Evolutionary conservation across 2,113 vertebrate genomes (phyloP), one percentile per base, ranked within the genome.

Genomic region (Aleadryas rufinucha): DNA sequence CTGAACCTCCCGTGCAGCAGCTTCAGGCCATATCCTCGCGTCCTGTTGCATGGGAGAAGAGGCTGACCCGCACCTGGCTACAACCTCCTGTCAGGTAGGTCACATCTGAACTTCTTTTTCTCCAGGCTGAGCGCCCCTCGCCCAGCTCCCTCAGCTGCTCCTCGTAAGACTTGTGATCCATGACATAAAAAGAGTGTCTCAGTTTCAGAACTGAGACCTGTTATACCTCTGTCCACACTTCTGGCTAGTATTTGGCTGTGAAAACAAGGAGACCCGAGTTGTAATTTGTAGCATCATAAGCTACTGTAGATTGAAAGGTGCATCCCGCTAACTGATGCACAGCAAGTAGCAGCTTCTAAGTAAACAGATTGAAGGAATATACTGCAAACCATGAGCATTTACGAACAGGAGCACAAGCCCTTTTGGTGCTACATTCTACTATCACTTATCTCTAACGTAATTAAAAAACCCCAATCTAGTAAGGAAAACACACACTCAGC

Each of bases 311-410:
- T 15, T 33, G 23, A 37, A 56, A 70, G 14, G 11, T 42, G 8
- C 11, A n/a, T 15, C 41, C 4, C 0, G 0, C 50, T 35, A 7
- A 31, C 7, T 2, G 12, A 11, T 9, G 9, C 21, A n/a, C 57
- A 57, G 13, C 18, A 39, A 39, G 12, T 18, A 27, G 41, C 9
- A 57, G 15, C 71, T 53, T 9, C 7, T 0, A 10, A 28, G 11
- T 4, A 63, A 16, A 28, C 13, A 33, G 27, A 27, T 0, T 35
- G 31, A 47, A 66, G 8, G 6, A 10, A 35, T 42, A 3, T 5
- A 14, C 24, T n/a, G 16, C 23, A 47, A 24, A 78, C 24, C 10
- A 33, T 0, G 1, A 85, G 27, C 18, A 37, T 44, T 79, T 83
- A 23, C 0, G 1, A 42, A 50, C 6, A 9, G 3, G 1, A 12